Base-by-base conservation (phyloP, 2,113 vertebrate genomes). In the Epinephelus cyanopodus region DNA sequence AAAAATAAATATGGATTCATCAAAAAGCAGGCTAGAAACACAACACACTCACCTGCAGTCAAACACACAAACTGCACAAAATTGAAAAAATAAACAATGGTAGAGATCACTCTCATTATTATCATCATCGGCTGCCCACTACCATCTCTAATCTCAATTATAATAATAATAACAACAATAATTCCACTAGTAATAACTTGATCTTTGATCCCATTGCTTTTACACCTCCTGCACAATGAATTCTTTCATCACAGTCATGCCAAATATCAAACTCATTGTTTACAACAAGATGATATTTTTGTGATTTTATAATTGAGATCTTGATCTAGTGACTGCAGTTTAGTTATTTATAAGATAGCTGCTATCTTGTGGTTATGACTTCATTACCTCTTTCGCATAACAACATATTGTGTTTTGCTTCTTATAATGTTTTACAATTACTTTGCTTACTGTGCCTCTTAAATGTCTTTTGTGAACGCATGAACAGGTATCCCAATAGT, bases 1-100 rank as follows among this genome's bases (percentile, higher is more conserved):
- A 70, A 79, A 83, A 81, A 78, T 67, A 74, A 87, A 75, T 75
- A 76, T 67, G 42, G 47, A 45, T 63, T 86, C 50, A 65, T 66
- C 39, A 74, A 53, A 37, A 69, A 50, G 11, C 37, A 53, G 39
- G 68, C 18, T 27, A 2, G 2, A 66, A 45, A 53, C 8, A 58
- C 53, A 57, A 37, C 71, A 77, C 79, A 47, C 52, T n/a, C 39
- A 67, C 74, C 33, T 75, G 47, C 50, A 74, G 75, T 71, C 62
- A 27, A 71, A 74, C 53, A 78, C 54, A 67, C 62, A 69, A 52
- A 66, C 29, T 25, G 48, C 23, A 71, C 72, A 33, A 27, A 64
- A 27, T 77, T 48, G 67, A 58, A 72, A 66, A 61, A 82, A 73
- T 54, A 61, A 81, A 70, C 15, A 62, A 23, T 29, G 17, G 37